Evolutionary conservation across 2,797 vertebrate genomes (phyloP).

Genomic region (Botia kubotai): DNA sequence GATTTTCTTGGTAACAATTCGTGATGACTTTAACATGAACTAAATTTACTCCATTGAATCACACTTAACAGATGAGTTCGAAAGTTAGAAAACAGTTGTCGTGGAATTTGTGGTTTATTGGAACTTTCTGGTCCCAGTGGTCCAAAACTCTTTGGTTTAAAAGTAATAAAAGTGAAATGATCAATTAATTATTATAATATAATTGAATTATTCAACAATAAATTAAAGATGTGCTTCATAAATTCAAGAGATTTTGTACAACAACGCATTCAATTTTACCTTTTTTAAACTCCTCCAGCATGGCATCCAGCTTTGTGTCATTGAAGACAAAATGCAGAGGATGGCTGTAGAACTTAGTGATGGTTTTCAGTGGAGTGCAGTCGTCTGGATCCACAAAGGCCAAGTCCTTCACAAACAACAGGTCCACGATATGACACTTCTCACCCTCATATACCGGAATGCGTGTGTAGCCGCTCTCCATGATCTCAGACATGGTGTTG

Average conservation of each 20-base stretch:
- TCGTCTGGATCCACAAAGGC: constrained; percentile 97
- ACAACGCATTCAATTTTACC: constrained; percentile 76
- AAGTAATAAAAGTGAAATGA: not conserved
- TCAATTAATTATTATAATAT: not conserved
- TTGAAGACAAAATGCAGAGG: constrained; percentile 96
- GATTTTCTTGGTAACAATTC: not conserved
- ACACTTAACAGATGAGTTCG: no score
- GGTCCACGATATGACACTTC: constrained; percentile 91
- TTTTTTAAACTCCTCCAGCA: constrained; percentile 98
- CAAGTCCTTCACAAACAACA: constrained; percentile 96
- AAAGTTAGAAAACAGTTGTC: no score
- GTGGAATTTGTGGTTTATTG: no score
- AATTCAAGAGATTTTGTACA: not conserved
- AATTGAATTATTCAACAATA: not conserved
- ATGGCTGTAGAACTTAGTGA: constrained; percentile 95
- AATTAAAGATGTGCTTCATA: not conserved
- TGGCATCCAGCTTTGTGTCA: constrained; percentile 92
- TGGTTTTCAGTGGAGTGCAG: constrained; percentile 93
- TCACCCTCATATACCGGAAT: constrained; percentile 87
- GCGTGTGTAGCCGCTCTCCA: constrained; percentile 89
- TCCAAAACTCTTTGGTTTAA: no score
- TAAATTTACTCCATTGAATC: no score
- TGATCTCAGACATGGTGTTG: constrained; percentile 89
- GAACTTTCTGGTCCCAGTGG: no score
- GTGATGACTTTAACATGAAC: not conserved